phyloP scores from a whole-genome alignment of 2,888 invertebrate genomes.

The Bembecia ichneumoniformis region DNA sequence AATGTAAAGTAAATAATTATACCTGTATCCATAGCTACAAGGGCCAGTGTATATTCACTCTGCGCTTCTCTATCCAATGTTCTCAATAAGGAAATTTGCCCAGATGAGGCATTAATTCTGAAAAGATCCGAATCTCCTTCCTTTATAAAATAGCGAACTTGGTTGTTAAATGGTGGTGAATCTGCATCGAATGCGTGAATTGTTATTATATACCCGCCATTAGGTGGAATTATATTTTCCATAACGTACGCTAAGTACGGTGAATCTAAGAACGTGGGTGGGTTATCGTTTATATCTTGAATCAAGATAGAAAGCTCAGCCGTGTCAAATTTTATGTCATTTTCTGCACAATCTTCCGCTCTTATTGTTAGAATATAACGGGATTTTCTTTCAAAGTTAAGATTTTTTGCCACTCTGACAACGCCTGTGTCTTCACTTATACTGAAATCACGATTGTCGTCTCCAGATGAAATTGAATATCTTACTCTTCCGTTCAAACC shows the following conservation, averaged over 20 bases:
- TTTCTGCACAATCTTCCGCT: constrained; percentile 89
- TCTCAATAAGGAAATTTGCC: constrained; percentile 87
- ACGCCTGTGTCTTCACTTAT: constrained; percentile 94
- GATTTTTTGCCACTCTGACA: constrained; percentile 90
- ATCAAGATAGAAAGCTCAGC: constrained; percentile 88
- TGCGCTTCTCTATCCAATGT: constrained; percentile 89
- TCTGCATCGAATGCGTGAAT: constrained; percentile 93
- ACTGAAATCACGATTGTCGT: constrained; percentile 91
- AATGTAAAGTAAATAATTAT: constrained; percentile 30
- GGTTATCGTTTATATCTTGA: constrained; percentile 94
- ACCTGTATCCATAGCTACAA: constrained; percentile 97
- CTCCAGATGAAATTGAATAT: constrained; percentile 90
- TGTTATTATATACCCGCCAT: constrained; percentile 83
- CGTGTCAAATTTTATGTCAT: constrained; percentile 80
- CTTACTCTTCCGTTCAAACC: constrained; percentile 92
- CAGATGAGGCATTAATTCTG: constrained; percentile 91
- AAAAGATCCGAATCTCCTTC: constrained; percentile 94
- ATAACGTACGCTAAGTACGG: constrained; percentile 94
- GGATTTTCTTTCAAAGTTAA: constrained; percentile 92
- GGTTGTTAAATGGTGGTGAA: constrained; percentile 89
- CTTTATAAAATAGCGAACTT: constrained; percentile 93
- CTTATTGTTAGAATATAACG: constrained; percentile 87
- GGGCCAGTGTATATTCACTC: constrained; percentile 85
- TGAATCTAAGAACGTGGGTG: constrained; percentile 93
- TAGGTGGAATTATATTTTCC: constrained; percentile 90